These are phyloP conservation scores for Peromyscus leucopus DNA, from an alignment of 2,113 vertebrate genomes.

Conservation along the genomic window DNA sequence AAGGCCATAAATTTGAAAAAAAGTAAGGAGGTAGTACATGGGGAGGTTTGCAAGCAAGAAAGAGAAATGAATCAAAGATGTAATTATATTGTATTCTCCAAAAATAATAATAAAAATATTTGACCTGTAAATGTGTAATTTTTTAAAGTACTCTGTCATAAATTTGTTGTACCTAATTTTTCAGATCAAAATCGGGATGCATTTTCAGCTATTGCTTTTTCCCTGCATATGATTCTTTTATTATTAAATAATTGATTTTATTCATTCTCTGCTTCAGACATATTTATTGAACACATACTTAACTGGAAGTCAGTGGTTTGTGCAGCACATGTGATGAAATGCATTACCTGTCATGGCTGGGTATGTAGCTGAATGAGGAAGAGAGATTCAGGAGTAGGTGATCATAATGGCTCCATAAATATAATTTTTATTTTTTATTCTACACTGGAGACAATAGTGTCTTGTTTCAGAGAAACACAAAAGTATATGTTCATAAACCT, in stretches of 20 bases:
- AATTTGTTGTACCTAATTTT: background rate
- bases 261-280: background rate
- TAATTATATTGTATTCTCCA: background rate
- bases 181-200: background rate
- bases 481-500: background rate
- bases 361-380: background rate
- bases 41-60: background rate
- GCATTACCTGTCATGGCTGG: rapidly evolving
- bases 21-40: background rate
- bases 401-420: background rate
- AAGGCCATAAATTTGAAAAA: background rate
- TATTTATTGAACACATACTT: background rate
- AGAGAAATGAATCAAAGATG: background rate
- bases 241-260: background rate
- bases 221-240: background rate
- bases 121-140: background rate
- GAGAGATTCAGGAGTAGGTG: background rate
- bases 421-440: background rate
- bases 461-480: background rate
- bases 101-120: background rate
- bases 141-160: background rate
- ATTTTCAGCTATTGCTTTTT: background rate
- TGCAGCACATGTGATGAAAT: background rate
- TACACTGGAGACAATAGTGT: background rate
- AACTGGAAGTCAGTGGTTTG: background rate